Percentiles rank a stretch among this genome's conserved stretches.
phyloP scores from a whole-genome alignment of 2,113 vertebrate genomes.

The Seriola rivoliana region DNA sequence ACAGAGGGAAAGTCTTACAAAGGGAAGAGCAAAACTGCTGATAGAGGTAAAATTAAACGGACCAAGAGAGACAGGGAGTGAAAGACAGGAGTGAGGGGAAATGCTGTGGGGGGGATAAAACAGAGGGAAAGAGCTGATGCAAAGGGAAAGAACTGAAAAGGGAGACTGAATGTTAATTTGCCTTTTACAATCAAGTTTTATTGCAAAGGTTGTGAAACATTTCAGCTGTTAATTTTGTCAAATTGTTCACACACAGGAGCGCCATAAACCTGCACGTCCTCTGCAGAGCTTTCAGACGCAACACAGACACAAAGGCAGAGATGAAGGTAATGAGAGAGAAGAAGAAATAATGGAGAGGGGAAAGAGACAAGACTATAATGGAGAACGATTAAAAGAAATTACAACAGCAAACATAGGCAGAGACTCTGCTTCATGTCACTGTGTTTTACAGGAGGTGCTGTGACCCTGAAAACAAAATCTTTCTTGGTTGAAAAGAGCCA shows the following conservation, averaged over 20 bases:
- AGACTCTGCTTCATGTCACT: conserved; percentile 4
- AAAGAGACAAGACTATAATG: conserved; percentile 21
- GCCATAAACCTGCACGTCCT: conserved; percentile 34
- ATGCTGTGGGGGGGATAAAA: neutral
- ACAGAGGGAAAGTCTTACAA: conserved; percentile 10
- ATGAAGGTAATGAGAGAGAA: conserved; percentile 21
- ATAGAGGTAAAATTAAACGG: conserved; percentile 56
- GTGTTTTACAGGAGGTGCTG: conserved; percentile 29
- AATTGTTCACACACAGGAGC: conserved; percentile 22
- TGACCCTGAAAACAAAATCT: conserved; percentile 21
- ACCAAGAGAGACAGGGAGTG: conserved; percentile 19
- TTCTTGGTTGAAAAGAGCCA: conserved; percentile 36
- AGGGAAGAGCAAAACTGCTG: conserved; percentile 41
- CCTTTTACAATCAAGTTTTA: conserved; percentile 50
- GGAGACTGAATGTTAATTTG: conserved; percentile 22
- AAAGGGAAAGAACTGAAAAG: conserved; percentile 29
- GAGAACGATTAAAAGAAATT: conserved; percentile 24
- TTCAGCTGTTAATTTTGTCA: conserved; percentile 33
- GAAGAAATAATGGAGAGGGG: conserved; percentile 20
- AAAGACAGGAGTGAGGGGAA: conserved; percentile 2
- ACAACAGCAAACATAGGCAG: conserved; percentile 32
- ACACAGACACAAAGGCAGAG: neutral
- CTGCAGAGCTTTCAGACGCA: conserved; percentile 18
- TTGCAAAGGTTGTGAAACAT: conserved; percentile 33
- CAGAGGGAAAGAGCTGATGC: conserved; percentile 18